A percentile compares a stretch with the other conserved stretches of the same genome.
Evolutionary conservation across 2,888 invertebrate species (phyloP).

Genomic region (Clepsis dumicolana): DNA sequence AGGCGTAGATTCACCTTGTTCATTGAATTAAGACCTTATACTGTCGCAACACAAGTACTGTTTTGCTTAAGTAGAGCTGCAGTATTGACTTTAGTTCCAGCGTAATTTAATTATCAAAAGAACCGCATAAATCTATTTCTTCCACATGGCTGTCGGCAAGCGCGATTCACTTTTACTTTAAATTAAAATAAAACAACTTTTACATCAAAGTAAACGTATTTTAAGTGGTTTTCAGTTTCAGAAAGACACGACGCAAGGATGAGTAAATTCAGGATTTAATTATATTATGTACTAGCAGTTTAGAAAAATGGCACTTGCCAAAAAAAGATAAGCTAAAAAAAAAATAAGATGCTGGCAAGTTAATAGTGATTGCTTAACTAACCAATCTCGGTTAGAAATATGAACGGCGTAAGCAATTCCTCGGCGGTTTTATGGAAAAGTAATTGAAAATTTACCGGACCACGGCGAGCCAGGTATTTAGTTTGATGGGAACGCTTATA

Average conservation of each 20-base stretch:
- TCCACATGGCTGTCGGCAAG: conserved; percentile 8
- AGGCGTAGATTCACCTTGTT: neutral
- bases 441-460: conserved; percentile 40
- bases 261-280: neutral
- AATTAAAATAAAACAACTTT: conserved; percentile 28
- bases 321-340: conserved; percentile 10
- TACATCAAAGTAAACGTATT: conserved; percentile 1
- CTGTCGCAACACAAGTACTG: neutral
- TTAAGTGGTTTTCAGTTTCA: conserved; percentile 1
- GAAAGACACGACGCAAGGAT: neutral
- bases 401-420: conserved; percentile 13
- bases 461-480: conserved; percentile 35
- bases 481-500: conserved; percentile 40
- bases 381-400: conserved; percentile 4
- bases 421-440: conserved; percentile 20
- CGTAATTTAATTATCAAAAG: conserved; percentile 36
- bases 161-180: conserved; percentile 25
- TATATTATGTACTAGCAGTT: neutral
- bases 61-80: neutral
- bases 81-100: conserved; percentile 4
- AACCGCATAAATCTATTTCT: conserved; percentile 36
- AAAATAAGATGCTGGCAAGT: too few species aligned
- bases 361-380: neutral
- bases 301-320: conserved; percentile 2
- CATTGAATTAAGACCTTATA: conserved; percentile 9